Evolutionary conservation across 2,797 vertebrate genomes (phyloP).

Genomic region (Sebastolobus alascanus): DNA sequence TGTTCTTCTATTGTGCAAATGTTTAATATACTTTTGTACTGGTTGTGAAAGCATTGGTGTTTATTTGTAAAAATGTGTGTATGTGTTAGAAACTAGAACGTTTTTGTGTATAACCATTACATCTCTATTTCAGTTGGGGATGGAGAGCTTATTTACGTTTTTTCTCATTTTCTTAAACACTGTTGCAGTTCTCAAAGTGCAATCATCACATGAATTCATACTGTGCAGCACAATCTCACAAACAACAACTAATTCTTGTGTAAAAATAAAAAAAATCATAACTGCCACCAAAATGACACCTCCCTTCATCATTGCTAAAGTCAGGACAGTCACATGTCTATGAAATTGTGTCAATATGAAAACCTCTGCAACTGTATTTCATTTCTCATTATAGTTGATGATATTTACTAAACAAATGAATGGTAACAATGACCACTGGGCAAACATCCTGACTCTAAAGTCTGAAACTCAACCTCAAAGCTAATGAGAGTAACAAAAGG

Average conservation of each 20-base stretch:
- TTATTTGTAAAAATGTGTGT: neutral
- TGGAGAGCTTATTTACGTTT: neutral
- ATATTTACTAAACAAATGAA: neutral
- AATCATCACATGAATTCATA: neutral
- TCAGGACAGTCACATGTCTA: neutral
- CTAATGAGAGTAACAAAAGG: neutral
- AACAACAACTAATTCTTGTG: neutral
- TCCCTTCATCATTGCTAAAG: neutral
- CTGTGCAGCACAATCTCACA: neutral
- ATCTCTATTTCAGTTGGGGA: neutral
- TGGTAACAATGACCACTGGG: neutral
- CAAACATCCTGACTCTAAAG: neutral
- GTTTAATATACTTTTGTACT: neutral
- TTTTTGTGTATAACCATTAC: neutral
- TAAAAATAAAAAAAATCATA: neutral
- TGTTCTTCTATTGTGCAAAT: neutral
- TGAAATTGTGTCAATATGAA: neutral
- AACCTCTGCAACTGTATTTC: neutral
- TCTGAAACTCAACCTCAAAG: neutral
- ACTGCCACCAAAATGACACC: neutral
- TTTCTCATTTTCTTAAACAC: neutral
- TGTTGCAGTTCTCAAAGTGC: neutral
- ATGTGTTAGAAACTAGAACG: neutral
- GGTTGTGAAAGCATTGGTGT: neutral
- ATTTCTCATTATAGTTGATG: neutral